phyloP scores from a whole-genome alignment of 2,888 invertebrate species.

The Pediacus dermestoides region DNA sequence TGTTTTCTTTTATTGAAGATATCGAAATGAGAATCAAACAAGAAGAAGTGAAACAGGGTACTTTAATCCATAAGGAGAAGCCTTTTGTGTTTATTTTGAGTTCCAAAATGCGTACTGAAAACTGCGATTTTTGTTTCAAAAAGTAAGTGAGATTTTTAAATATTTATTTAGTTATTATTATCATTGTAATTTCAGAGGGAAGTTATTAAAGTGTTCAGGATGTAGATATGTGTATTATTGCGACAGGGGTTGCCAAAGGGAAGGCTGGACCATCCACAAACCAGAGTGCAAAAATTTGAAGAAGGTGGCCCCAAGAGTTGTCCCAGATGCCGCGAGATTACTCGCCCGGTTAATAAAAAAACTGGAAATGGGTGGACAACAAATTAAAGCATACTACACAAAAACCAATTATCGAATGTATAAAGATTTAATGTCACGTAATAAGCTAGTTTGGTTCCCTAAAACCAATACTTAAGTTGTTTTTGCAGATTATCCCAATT shows the following conservation, averaged over 20 bases:
- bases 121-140: conserved; percentile 75
- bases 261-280: conserved; percentile 80
- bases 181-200: conserved; percentile 53
- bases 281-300: conserved; percentile 76
- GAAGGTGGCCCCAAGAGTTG: conserved; percentile 63
- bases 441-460: conserved; percentile 45
- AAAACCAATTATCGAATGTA: conserved; percentile 70
- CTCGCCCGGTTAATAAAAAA: conserved; percentile 72
- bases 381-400: conserved; percentile 65
- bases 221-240: conserved; percentile 85
- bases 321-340: conserved; percentile 81
- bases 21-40: conserved; percentile 31
- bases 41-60: conserved; percentile 59
- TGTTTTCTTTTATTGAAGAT: no score
- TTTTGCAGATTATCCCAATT: conserved; percentile 75
- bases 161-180: conserved; percentile 4
- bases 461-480: no score
- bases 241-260: conserved; percentile 72
- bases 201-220: conserved; percentile 75
- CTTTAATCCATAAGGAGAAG: conserved; percentile 65
- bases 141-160: conserved; percentile 54
- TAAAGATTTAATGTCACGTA: conserved; percentile 88
- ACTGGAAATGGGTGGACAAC: conserved; percentile 64
- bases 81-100: conserved; percentile 74
- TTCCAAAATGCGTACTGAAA: conserved; percentile 63